Evolutionary conservation across 2,797 vertebrate genomes (phyloP).

Genomic region (Myiotriccus ornatus): DNA sequence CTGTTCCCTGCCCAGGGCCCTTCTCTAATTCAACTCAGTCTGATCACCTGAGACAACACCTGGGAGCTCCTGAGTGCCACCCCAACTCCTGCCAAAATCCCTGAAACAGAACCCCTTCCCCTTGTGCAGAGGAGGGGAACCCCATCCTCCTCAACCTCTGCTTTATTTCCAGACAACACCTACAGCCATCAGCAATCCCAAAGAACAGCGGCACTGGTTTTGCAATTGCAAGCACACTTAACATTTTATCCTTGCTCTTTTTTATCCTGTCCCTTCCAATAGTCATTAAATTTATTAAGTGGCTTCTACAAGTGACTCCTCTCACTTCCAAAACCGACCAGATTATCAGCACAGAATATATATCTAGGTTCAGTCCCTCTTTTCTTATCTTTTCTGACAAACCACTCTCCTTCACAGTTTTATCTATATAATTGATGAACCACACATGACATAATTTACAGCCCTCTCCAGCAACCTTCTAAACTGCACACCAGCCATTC

Average conservation of each 20-base stretch:
- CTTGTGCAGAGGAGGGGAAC: too few relatives aligned
- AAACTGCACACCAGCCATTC: constrained; percentile 39
- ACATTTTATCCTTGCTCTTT: constrained; percentile 44
- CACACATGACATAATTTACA: constrained; percentile 40
- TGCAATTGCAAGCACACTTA: background rate
- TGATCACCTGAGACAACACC: background rate
- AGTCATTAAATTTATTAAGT: constrained; percentile 67
- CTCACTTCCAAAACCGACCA: constrained; percentile 49
- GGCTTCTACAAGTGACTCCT: constrained; percentile 46
- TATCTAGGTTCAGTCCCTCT: constrained; percentile 52
- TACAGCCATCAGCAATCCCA: background rate
- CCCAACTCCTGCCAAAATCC: background rate
- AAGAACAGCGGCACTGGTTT: background rate
- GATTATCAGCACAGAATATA: constrained; percentile 59
- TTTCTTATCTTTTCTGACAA: constrained; percentile 66
- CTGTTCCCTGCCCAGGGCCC: background rate
- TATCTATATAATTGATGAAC: constrained; percentile 58
- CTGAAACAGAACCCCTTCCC: background rate
- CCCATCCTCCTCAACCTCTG: background rate
- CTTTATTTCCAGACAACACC: background rate
- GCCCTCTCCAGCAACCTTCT: constrained; percentile 17
- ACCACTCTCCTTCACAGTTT: constrained; percentile 57
- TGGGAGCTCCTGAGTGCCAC: background rate
- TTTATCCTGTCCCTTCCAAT: constrained; percentile 43
- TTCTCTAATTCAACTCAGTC: background rate